These are phyloP conservation scores for Chaenocephalus aceratus DNA, from an alignment of 2,113 vertebrate genomes.

Conservation along the genomic window DNA sequence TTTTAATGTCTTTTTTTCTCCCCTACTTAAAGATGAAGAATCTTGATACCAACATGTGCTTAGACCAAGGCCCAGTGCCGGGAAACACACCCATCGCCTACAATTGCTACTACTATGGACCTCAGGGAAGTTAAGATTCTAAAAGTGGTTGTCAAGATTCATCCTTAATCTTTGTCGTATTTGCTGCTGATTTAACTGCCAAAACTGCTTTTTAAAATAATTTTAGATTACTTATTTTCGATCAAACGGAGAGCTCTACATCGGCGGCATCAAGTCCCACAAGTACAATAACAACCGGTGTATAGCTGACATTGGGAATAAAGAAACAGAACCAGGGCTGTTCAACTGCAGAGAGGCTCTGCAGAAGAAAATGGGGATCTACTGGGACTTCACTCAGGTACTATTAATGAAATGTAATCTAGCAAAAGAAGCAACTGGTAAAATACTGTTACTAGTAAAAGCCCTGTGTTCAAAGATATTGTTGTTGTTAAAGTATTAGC, in stretches of 20 bases:
- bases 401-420: not conserved
- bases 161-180: not conserved
- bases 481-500: too few species aligned
- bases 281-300: slow-evolving; percentile 69
- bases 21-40: slow-evolving; percentile 57
- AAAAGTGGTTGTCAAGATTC: not conserved
- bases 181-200: not conserved
- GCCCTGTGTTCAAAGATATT: not conserved
- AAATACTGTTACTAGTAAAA: not conserved
- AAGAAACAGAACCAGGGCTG: slow-evolving; percentile 52
- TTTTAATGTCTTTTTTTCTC: not conserved
- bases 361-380: slow-evolving; percentile 66
- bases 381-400: slow-evolving; percentile 84
- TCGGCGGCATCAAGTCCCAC: slow-evolving; percentile 68
- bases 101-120: slow-evolving; percentile 48
- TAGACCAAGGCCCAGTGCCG: slow-evolving; percentile 79
- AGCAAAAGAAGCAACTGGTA: too few species aligned
- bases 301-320: slow-evolving; percentile 63
- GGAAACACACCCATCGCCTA: slow-evolving; percentile 75
- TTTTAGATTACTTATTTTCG: slow-evolving; percentile 59
- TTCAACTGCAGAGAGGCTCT: slow-evolving; percentile 69
- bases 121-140: slow-evolving; percentile 69
- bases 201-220: not conserved
- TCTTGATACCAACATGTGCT: slow-evolving; percentile 52
- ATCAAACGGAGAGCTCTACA: slow-evolving; percentile 66